Base-by-base conservation (phyloP, 2,113 vertebrate species). In the Carlito syrichta region DNA sequence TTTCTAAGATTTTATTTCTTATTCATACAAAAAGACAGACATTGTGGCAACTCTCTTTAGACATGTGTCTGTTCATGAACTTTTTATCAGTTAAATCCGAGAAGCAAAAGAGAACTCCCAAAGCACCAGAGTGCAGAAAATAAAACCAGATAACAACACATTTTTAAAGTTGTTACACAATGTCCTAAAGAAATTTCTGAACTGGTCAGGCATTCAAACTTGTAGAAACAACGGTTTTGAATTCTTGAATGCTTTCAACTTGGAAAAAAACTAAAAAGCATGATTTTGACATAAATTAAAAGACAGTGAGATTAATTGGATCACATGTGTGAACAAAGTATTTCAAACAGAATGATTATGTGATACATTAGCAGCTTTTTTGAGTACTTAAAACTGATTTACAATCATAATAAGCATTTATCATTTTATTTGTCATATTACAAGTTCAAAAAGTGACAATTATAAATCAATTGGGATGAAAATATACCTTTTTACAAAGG, bases 231-330 rank as follows among this genome's bases (percentile, higher is more conserved):
- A 71, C 76, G 0, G 50, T 62, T 94, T 95, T 60, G 83, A 25
- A 79, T 54, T 95, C 6, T 84, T 2, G 87, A 69, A 95, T 83
- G 3, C 9, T 97, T 97, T 97, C 63, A 38, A 12, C 20, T 68
- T 91, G 35, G 38, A 95, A 88, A 13, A 6, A 83, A 7, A 17
- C 30, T 16, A 35, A 71, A 71, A 71, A 23, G 8, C 10, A 62
- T 62, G 11, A 63, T 32, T 32, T 17, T 45, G 58, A 45, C 22
- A 32, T n/a, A n/a, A n/a, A n/a, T n/a, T 27, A 12, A 22, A 45
- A 19, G 40, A 22, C 16, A 20, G 20, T 32, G 10, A 43, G 40
- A 32, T 45, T 22, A 32, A 3, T 4, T 35, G 27, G 14, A 32
- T 32, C 30, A 4, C 38, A 3, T 30, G 16, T 60, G 40, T 32